These are phyloP conservation scores for Melanerpes formicivorus DNA, from an alignment of 2,113 vertebrate genomes.

Conservation along the genomic window DNA sequence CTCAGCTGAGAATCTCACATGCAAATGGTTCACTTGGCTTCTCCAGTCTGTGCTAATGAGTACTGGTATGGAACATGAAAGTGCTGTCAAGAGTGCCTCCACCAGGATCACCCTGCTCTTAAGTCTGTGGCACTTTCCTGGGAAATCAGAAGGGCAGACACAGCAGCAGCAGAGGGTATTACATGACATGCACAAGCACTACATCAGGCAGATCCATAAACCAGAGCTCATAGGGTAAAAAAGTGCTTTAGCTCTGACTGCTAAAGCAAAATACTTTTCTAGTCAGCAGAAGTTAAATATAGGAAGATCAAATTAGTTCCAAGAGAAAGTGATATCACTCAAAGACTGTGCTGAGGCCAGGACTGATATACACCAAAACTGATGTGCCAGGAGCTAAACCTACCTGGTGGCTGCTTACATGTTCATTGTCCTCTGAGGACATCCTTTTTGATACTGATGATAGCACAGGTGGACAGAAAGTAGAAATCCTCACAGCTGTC, in stretches of 20 bases:
- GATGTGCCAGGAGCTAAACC: background rate
- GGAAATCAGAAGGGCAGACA: background rate
- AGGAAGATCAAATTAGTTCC: background rate
- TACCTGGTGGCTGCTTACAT: background rate
- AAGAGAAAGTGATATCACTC: background rate
- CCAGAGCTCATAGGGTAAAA: background rate
- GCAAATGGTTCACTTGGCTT: background rate
- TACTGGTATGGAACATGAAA: background rate
- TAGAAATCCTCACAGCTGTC: background rate
- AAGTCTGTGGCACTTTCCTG: background rate
- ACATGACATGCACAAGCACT: background rate
- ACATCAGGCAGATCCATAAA: background rate
- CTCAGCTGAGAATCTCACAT: background rate
- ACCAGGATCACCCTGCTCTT: background rate
- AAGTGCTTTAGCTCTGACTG: background rate
- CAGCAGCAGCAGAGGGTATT: background rate
- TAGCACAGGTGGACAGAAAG: background rate
- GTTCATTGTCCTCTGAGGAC: background rate
- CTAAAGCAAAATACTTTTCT: background rate
- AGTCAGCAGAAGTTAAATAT: conserved; percentile 1
- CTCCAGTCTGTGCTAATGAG: background rate
- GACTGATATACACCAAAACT: background rate
- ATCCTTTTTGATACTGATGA: background rate
- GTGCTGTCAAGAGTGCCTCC: accelerated
- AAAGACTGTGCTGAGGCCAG: background rate